Conservation (phyloP, 1,140 invertebrate genomes). For the Limonius californicus region DNA sequence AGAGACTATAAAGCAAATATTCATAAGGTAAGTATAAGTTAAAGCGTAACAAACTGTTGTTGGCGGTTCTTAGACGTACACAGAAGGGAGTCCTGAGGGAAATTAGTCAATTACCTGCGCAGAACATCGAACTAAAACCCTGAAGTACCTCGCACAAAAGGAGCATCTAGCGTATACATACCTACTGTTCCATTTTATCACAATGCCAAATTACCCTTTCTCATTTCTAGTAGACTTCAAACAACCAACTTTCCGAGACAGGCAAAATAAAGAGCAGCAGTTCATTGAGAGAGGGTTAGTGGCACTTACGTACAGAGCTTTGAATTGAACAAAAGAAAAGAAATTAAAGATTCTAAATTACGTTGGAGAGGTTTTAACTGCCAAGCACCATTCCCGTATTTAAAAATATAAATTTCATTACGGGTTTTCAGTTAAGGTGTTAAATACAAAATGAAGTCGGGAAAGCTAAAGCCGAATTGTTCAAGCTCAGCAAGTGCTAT, state of each 20-base stretch:
- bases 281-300: slow-evolving; percentile 4
- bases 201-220: slow-evolving; percentile 4
- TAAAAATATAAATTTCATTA: slow-evolving; percentile 22
- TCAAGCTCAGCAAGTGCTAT: too few relatives aligned
- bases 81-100: slow-evolving; percentile 18
- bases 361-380: slow-evolving; percentile 19
- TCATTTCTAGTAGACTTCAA: slow-evolving; percentile 10
- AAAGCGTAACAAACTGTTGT: not conserved
- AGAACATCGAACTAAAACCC: not conserved
- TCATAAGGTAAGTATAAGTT: too few relatives aligned
- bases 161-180: not conserved
- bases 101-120: slow-evolving; percentile 19
- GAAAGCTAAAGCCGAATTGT: too few relatives aligned
- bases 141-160: not conserved
- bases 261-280: slow-evolving; percentile 2
- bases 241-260: not conserved
- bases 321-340: slow-evolving; percentile 16
- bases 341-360: slow-evolving; percentile 25
- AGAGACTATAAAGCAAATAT: too few relatives aligned
- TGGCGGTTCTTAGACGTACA: slow-evolving; percentile 17
- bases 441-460: slow-evolving; percentile 8
- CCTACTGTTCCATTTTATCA: not conserved
- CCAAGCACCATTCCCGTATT: slow-evolving; percentile 13
- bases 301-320: not conserved
- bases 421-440: slow-evolving; percentile 14